A percentile compares a stretch with the other conserved stretches of the same genome.
Conservation (phyloP, 2,113 vertebrate genomes). For the Murina feae region DNA sequence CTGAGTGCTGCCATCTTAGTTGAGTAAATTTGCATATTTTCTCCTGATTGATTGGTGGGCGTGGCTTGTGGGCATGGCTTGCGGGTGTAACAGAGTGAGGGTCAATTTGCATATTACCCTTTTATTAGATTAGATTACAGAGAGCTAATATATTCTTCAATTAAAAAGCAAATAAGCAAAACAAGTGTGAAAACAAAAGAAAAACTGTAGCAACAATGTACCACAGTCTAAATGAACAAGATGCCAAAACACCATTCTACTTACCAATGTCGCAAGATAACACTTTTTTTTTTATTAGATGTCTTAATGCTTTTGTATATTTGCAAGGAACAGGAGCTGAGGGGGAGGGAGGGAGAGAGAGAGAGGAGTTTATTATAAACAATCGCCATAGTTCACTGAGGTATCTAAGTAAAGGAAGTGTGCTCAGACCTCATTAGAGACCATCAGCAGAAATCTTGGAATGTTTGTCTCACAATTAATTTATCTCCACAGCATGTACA, state of each 20-base stretch:
- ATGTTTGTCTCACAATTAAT: background rate
- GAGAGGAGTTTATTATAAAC: background rate
- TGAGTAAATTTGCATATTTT: no score
- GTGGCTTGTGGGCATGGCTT: no score
- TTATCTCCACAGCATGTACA: background rate
- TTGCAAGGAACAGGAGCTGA: background rate
- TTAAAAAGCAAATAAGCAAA: background rate
- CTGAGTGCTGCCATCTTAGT: no score
- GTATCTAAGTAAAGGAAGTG: background rate
- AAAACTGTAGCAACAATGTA: background rate
- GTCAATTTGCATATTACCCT: no score
- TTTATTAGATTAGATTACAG: background rate
- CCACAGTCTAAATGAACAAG: background rate
- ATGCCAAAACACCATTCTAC: background rate
- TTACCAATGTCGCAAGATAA: background rate
- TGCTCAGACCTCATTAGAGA: background rate
- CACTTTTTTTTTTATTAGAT: background rate
- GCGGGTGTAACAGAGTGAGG: no score
- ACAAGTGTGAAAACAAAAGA: background rate
- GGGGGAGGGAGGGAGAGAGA: background rate
- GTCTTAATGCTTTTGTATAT: background rate
- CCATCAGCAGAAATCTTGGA: background rate
- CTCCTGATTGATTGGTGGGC: no score
- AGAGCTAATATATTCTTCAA: background rate
- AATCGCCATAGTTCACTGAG: background rate